A percentile compares a stretch with the other conserved stretches of the same genome.
Evolutionary conservation across 2,888 invertebrate species (phyloP).

Genomic region (Himalopsyche tibetana): DNA sequence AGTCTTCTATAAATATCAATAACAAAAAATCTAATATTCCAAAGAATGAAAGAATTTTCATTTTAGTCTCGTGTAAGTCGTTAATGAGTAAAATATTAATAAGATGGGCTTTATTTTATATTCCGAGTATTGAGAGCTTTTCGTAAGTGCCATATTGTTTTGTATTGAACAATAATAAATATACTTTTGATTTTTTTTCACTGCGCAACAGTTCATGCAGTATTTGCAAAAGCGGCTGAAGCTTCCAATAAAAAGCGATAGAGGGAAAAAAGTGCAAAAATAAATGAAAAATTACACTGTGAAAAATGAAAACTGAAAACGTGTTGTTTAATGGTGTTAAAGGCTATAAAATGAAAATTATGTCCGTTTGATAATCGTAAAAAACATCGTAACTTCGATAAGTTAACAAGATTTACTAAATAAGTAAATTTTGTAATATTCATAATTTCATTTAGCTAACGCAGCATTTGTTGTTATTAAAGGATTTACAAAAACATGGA

Average conservation of each 20-base stretch:
- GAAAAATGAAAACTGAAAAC: slow-evolving; percentile 52
- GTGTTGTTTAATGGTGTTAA: slow-evolving; percentile 46
- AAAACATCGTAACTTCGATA: slow-evolving; percentile 3
- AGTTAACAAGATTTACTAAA: not conserved
- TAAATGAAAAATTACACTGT: slow-evolving; percentile 32
- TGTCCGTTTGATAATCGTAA: slow-evolving; percentile 5
- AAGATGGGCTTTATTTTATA: too few species aligned
- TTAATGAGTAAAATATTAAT: too few species aligned
- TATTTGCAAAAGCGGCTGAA: not conserved
- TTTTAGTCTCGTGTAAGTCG: too few species aligned
- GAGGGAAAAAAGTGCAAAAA: slow-evolving; percentile 16
- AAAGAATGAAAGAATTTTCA: too few species aligned
- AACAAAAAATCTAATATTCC: too few species aligned
- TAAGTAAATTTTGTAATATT: too few species aligned
- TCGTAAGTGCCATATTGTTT: too few species aligned
- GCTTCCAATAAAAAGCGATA: slow-evolving; percentile 39
- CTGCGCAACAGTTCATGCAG: not conserved
- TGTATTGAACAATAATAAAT: not conserved
- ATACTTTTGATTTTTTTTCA: not conserved
- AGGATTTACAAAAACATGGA: too few species aligned
- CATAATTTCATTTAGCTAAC: too few species aligned
- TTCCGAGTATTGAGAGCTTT: too few species aligned
- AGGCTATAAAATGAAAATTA: slow-evolving; percentile 44
- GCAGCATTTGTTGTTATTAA: too few species aligned
- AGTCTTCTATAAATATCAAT: too few species aligned